phyloP scores from a whole-genome alignment of 1,140 invertebrate genomes.

The Heterodera carotae region DNA sequence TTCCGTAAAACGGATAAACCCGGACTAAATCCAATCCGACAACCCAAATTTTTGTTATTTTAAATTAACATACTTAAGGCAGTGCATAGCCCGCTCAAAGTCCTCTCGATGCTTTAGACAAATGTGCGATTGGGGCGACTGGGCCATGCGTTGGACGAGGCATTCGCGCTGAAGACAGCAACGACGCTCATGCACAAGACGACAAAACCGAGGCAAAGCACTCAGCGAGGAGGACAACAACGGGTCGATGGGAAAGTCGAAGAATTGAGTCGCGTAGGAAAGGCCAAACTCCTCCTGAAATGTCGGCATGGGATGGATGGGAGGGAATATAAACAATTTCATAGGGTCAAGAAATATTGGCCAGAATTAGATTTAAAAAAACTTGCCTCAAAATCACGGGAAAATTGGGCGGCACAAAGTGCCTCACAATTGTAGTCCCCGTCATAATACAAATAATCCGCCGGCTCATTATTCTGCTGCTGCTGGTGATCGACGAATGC shows the following conservation, averaged over 20 bases:
- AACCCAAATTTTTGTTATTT: too few species aligned
- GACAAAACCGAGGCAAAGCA: constrained; percentile 39
- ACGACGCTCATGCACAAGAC: constrained; percentile 29
- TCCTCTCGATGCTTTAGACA: constrained; percentile 37
- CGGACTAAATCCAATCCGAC: too few species aligned
- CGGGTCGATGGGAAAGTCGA: constrained; percentile 46
- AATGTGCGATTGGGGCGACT: constrained; percentile 45
- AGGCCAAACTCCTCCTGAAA: constrained; percentile 40
- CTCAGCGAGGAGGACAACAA: constrained; percentile 36
- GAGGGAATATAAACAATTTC: constrained; percentile 12
- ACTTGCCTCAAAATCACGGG: constrained; percentile 30
- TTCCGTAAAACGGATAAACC: too few species aligned
- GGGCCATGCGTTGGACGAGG: neutral
- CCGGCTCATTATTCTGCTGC: neutral
- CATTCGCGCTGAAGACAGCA: constrained; percentile 36
- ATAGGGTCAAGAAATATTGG: neutral
- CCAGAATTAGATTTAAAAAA: neutral
- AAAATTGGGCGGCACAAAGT: constrained; percentile 27
- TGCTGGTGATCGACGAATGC: too few species aligned
- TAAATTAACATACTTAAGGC: constrained; percentile 47
- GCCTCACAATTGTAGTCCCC: constrained; percentile 13
- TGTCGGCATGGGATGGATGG: too few species aligned
- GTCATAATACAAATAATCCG: constrained; percentile 2
- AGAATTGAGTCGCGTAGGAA: constrained; percentile 42
- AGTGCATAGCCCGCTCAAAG: constrained; percentile 38